Percentiles rank a stretch among this genome's conserved stretches.
These are phyloP conservation scores for Sarcophaga rosellei DNA, from an alignment of 2,888 invertebrate genomes.

Conservation along the genomic window DNA sequence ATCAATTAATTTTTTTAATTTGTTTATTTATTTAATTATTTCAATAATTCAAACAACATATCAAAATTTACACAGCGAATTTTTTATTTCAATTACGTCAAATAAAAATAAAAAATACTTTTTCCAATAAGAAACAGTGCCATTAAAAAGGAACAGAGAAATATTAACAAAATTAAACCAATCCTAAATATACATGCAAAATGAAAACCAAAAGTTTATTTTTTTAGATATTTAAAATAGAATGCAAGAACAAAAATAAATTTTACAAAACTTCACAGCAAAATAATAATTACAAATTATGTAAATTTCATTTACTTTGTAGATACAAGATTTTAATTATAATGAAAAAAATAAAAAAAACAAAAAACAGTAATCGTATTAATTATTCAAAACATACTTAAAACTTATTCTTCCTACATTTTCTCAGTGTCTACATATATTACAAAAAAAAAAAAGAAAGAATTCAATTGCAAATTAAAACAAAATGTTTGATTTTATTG, in stretches of 20 bases:
- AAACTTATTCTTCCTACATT: constrained; percentile 79
- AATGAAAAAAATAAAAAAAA: constrained; percentile 49
- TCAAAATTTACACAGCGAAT: constrained; percentile 54
- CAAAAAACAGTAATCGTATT: constrained; percentile 24
- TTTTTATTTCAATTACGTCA: constrained; percentile 50
- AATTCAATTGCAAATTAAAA: constrained; percentile 32
- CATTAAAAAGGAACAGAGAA: constrained; percentile 61
- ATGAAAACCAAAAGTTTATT: constrained; percentile 74
- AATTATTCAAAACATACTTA: constrained; percentile 18
- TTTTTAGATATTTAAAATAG: constrained; percentile 78
- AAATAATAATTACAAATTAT: constrained; percentile 19
- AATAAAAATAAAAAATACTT: constrained; percentile 33
- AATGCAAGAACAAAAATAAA: constrained; percentile 38
- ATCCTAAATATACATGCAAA: constrained; percentile 61
- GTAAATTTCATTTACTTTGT: constrained; percentile 1
- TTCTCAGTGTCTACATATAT: constrained; percentile 78
- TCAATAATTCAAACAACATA: constrained; percentile 68
- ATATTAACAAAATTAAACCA: constrained; percentile 54
- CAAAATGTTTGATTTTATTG: constrained; percentile 27
- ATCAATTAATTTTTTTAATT: constrained; percentile 16
- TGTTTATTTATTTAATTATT: constrained; percentile 6
- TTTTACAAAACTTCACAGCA: constrained; percentile 51
- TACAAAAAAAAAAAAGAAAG: constrained; percentile 61
- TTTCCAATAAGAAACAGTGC: constrained; percentile 64
- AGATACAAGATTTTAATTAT: constrained; percentile 39